Conservation (phyloP, 2,888 invertebrate genomes). For the Melanchra persicariae region DNA sequence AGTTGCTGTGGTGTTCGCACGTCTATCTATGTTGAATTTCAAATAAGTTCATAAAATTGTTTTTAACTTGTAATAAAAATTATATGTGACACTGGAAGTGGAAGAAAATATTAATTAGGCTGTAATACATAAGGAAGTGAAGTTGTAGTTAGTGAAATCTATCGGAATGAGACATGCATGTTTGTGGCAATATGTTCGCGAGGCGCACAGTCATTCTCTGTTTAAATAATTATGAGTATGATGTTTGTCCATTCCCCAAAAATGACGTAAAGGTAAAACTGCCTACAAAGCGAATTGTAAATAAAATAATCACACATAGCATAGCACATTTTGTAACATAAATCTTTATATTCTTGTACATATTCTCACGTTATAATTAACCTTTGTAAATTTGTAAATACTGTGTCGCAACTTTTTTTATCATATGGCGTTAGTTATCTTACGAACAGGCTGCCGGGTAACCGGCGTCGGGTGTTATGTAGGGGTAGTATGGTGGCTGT, state of each 20-base stretch:
- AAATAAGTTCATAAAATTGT: conserved; percentile 27
- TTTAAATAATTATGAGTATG: conserved; percentile 9
- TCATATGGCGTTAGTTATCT: background rate
- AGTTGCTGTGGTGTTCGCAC: conserved; percentile 12
- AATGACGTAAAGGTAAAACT: conserved; percentile 30
- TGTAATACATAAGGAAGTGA: conserved; percentile 1
- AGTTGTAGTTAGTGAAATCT: background rate
- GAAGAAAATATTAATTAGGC: background rate
- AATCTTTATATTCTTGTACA: background rate
- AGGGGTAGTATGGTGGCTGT: background rate
- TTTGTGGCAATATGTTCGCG: conserved; percentile 9
- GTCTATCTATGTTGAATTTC: background rate
- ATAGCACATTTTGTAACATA: background rate
- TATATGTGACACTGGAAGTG: background rate
- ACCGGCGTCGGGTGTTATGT: background rate
- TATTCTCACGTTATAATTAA: background rate
- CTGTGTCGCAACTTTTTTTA: background rate
- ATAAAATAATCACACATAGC: background rate
- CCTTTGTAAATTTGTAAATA: conserved; percentile 7
- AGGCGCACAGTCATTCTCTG: conserved; percentile 3
- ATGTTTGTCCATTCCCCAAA: conserved; percentile 17
- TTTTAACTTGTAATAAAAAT: conserved; percentile 6
- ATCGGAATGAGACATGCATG: conserved; percentile 8
- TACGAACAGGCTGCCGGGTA: background rate
- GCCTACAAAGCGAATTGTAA: conserved; percentile 20